Conservation (phyloP, 37 sponge, comb jelly and placozoan genomes). For the Geodia barretti region DNA sequence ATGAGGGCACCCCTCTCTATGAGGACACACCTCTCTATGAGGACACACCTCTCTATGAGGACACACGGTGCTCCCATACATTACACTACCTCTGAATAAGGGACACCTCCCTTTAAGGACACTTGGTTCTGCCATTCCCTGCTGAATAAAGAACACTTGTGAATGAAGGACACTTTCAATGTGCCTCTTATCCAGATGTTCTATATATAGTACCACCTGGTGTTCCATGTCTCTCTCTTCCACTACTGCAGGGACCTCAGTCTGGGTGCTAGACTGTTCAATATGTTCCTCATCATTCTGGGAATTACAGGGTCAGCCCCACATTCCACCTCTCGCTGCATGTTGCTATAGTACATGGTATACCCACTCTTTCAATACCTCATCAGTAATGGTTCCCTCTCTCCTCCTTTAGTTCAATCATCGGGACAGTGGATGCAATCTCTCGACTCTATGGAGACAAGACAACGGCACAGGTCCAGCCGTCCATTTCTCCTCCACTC, state of each 20-base stretch:
- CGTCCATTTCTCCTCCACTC: background rate
- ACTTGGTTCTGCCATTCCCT: background rate
- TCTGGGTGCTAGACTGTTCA: conserved; percentile 2
- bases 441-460: conserved; percentile 15
- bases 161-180: too few relatives aligned
- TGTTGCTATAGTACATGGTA: background rate
- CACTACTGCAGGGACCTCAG: conserved; percentile 24
- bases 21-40: too few relatives aligned
- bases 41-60: too few relatives aligned
- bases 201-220: too few relatives aligned
- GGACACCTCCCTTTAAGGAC: too few relatives aligned
- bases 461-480: conserved; percentile 1
- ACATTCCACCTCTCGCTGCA: background rate
- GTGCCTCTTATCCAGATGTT: background rate
- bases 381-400: background rate
- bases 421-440: conserved; percentile 41
- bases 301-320: conserved; percentile 70
- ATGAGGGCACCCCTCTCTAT: too few relatives aligned
- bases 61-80: too few relatives aligned
- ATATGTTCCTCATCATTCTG: conserved; percentile 50
- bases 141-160: too few relatives aligned
- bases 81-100: too few relatives aligned
- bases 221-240: background rate
- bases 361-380: background rate
- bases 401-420: conserved; percentile 25